These are phyloP conservation scores for Corythaixoides concolor DNA, from an alignment of 2,113 vertebrate genomes.

Conservation along the genomic window DNA sequence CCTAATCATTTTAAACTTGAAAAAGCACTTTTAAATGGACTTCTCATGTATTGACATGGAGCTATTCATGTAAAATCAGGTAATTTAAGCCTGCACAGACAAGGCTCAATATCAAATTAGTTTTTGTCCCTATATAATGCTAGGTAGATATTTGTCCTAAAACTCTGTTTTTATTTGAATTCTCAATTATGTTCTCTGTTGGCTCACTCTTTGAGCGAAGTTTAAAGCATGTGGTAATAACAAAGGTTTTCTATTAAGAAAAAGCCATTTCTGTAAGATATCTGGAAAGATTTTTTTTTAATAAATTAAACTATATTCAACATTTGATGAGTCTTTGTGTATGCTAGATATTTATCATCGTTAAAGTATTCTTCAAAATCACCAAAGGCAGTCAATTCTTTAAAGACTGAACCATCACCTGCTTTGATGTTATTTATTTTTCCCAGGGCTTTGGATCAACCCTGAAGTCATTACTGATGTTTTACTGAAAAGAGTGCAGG, in stretches of 20 bases:
- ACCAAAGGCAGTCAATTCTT: background rate
- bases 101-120: background rate
- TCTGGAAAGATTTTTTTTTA: background rate
- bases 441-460: background rate
- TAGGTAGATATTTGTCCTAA: background rate
- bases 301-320: background rate
- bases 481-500: slow-evolving; percentile 13
- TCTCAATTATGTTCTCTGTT: background rate
- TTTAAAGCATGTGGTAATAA: background rate
- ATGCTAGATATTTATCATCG: background rate
- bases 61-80: background rate
- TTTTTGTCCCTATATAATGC: background rate
- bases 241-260: background rate
- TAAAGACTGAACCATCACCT: background rate
- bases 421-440: background rate
- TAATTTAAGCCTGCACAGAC: background rate
- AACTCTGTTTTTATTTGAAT: background rate
- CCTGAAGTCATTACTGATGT: background rate
- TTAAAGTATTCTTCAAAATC: background rate
- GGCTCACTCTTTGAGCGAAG: background rate
- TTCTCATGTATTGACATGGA: background rate
- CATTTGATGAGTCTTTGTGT: background rate
- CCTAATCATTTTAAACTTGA: background rate
- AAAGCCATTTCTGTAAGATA: background rate
- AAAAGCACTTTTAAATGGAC: background rate